Percentiles rank a stretch among this genome's conserved stretches.
Evolutionary conservation across 2,113 vertebrate genomes (phyloP).

Genomic region (Hoplias malabaricus): DNA sequence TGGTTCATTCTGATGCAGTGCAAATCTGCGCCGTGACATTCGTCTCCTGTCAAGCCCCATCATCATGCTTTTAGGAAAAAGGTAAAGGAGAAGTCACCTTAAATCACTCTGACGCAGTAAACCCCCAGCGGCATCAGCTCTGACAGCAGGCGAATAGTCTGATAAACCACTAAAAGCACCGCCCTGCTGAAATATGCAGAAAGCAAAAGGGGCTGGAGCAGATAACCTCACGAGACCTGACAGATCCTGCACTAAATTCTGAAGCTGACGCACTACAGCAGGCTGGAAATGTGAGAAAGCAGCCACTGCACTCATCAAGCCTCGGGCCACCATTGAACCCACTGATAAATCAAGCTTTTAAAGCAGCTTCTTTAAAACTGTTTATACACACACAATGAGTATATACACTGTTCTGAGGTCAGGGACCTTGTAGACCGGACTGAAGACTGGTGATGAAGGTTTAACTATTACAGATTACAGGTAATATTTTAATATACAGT

Average conservation of each 20-base stretch:
- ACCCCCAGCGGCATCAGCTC: background rate
- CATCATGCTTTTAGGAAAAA: background rate
- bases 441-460: too few relatives aligned
- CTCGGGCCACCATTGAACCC: background rate
- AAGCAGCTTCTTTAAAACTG: too few relatives aligned
- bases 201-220: background rate
- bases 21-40: background rate
- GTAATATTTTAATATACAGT: too few relatives aligned
- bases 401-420: background rate
- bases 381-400: too few relatives aligned
- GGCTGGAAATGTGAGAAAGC: background rate
- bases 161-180: constrained; percentile 20
- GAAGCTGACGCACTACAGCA: background rate
- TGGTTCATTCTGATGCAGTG: background rate
- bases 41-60: background rate
- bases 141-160: constrained; percentile 1
- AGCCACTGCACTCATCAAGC: background rate
- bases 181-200: constrained; percentile 24
- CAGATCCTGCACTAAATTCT: background rate
- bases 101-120: background rate
- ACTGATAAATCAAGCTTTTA: too few relatives aligned
- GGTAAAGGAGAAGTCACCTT: background rate
- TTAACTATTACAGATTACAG: too few relatives aligned
- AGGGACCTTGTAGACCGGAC: too few relatives aligned
- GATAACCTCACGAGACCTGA: constrained; percentile 1